Percentiles rank a stretch among this genome's conserved stretches.
Conservation (phyloP, 2,797 vertebrate genomes). For the Choloepus didactylus region DNA sequence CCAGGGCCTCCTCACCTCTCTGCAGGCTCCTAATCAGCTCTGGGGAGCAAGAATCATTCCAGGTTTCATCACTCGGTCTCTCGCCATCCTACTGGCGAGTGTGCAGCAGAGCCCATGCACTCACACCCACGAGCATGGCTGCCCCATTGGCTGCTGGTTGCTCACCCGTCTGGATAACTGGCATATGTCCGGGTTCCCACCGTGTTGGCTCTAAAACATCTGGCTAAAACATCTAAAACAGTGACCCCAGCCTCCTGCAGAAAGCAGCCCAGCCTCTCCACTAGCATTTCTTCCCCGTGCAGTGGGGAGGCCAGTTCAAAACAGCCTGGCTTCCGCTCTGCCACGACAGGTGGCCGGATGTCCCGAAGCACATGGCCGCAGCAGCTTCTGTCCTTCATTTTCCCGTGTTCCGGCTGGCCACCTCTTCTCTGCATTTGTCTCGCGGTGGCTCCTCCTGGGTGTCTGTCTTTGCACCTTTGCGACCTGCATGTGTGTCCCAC, state of each 20-base stretch:
- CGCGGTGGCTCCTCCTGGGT: not conserved
- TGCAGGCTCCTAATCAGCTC: slow-evolving; percentile 40
- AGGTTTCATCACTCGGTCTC: slow-evolving; percentile 42
- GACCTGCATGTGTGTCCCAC: not conserved
- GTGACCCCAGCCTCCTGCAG: not conserved
- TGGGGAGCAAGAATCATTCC: slow-evolving; percentile 74
- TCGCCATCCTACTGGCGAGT: not conserved
- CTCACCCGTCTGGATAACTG: slow-evolving; percentile 72
- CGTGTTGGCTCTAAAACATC: slow-evolving; percentile 82
- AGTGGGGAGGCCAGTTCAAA: not conserved
- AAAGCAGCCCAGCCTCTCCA: not conserved
- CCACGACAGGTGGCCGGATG: too few species aligned
- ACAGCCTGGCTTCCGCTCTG: too few species aligned
- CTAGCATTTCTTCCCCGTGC: not conserved
- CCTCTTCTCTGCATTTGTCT: not conserved
- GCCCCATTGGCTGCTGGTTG: slow-evolving; percentile 58
- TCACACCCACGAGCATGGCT: slow-evolving; percentile 62
- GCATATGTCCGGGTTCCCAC: slow-evolving; percentile 77
- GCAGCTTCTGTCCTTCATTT: not conserved
- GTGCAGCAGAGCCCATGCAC: slow-evolving; percentile 58
- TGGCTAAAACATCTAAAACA: slow-evolving; percentile 64
- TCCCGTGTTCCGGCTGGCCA: too few species aligned
- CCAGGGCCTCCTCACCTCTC: slow-evolving; percentile 26
- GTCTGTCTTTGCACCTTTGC: not conserved
- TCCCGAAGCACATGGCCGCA: not conserved